phyloP scores from a whole-genome alignment of 2,113 vertebrate genomes.

The Pontoporia blainvillei region DNA sequence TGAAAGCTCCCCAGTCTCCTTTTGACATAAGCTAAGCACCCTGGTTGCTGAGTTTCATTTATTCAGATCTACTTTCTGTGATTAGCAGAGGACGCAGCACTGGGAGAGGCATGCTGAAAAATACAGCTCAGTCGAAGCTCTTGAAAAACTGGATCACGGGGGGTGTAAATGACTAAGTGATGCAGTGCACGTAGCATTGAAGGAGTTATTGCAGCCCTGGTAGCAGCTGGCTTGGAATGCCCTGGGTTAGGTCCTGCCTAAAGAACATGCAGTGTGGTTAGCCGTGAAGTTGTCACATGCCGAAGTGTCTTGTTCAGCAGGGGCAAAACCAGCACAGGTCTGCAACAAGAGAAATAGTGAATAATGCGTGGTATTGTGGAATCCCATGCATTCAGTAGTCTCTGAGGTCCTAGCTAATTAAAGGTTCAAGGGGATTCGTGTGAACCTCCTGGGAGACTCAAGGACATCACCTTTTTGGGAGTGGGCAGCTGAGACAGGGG shows the following conservation, averaged over 20 bases:
- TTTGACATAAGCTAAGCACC: background rate
- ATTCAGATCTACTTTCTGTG: background rate
- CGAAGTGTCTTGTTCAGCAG: constrained; percentile 29
- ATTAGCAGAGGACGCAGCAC: background rate
- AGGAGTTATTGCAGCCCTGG: background rate
- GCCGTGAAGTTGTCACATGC: background rate
- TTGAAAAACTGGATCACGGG: background rate
- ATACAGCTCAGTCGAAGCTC: background rate
- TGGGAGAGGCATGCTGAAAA: background rate
- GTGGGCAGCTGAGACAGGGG: background rate
- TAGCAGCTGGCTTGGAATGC: background rate
- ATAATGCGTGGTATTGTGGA: constrained; percentile 25
- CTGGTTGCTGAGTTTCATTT: background rate
- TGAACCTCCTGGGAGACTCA: constrained; percentile 1
- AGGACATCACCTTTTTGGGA: background rate
- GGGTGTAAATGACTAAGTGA: background rate
- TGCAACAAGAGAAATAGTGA: constrained; percentile 21
- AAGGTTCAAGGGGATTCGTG: background rate
- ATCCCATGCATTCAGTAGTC: background rate
- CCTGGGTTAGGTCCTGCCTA: background rate
- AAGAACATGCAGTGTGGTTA: background rate
- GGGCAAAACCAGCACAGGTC: background rate
- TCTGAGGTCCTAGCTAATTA: constrained; percentile 32
- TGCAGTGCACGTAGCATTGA: fast-evolving
- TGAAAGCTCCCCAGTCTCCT: background rate